Evolutionary conservation across 1,140 invertebrate species (phyloP).

Genomic region (Babylonia areolata): DNA sequence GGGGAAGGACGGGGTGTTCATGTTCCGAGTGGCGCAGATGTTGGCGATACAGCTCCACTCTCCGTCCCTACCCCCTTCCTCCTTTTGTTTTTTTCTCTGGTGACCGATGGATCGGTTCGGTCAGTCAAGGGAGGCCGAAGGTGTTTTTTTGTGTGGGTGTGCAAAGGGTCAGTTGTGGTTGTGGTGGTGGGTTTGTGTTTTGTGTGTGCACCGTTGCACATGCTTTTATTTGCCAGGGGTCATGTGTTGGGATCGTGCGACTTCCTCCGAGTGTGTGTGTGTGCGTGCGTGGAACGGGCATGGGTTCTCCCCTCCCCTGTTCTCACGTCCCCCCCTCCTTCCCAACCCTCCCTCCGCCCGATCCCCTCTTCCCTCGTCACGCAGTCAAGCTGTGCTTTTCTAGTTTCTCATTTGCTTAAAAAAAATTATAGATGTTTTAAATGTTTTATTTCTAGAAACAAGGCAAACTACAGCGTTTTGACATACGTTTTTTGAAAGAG

Average conservation of each 20-base stretch:
- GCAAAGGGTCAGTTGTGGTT: no score
- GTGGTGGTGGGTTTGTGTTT: not conserved
- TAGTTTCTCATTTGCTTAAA: no score
- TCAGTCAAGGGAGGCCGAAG: not conserved
- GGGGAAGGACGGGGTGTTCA: no score
- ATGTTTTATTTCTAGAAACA: no score
- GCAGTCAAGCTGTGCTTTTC: no score
- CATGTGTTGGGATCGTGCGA: not conserved
- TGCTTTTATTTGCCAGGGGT: not conserved
- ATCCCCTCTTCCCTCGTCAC: not conserved
- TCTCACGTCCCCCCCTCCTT: not conserved
- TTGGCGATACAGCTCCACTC: not conserved
- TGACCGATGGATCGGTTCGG: not conserved
- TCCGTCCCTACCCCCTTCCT: not conserved
- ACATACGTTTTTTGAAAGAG: no score
- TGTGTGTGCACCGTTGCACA: not conserved
- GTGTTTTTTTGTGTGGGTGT: not conserved
- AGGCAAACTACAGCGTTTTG: no score
- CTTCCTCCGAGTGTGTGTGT: not conserved
- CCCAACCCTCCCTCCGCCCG: not conserved
- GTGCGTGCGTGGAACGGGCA: no score
- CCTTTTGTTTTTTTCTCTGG: not conserved
- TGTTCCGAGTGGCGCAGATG: not conserved
- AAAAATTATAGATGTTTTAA: no score
- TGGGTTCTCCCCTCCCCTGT: no score